These are phyloP conservation scores for Lissonota sp. DNA, from an alignment of 2,888 invertebrate species.

Conservation along the genomic window DNA sequence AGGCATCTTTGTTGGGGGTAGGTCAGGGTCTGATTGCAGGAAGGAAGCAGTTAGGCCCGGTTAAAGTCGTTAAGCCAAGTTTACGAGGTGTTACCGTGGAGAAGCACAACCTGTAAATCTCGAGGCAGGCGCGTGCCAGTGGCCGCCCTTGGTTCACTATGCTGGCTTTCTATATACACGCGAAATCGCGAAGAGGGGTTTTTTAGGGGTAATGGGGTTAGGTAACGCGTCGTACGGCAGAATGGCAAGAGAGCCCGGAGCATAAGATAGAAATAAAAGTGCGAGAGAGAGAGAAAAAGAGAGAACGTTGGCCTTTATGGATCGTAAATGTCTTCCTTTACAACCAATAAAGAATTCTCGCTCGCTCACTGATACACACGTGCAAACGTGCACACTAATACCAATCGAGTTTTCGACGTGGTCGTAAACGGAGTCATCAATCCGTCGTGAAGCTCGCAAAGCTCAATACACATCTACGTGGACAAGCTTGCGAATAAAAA, in stretches of 20 bases:
- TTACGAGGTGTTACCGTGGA: constrained; percentile 84
- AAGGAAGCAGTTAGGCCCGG: constrained; percentile 84
- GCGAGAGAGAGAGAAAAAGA: constrained; percentile 31
- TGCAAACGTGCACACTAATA: constrained; percentile 69
- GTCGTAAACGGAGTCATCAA: constrained; percentile 70
- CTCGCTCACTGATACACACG: constrained; percentile 53
- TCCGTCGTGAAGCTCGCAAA: constrained; percentile 68
- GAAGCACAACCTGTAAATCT: constrained; percentile 84
- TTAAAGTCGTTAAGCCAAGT: constrained; percentile 84
- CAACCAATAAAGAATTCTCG: constrained; percentile 83
- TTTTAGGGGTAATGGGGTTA: constrained; percentile 75
- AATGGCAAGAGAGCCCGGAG: constrained; percentile 75
- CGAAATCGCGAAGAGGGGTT: constrained; percentile 70
- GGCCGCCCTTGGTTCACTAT: constrained; percentile 80
- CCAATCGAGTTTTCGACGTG: constrained; percentile 60
- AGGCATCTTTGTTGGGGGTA: constrained; percentile 69
- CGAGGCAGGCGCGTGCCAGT: constrained; percentile 82
- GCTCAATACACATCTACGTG: constrained; percentile 39
- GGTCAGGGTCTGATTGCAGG: constrained; percentile 83
- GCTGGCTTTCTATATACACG: constrained; percentile 35
- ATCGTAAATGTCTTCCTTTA: constrained; percentile 84
- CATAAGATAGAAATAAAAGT: constrained; percentile 65
- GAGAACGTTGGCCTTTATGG: constrained; percentile 81
- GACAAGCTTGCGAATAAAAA: constrained; percentile 71
- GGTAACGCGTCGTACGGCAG: constrained; percentile 67